Base-by-base conservation (phyloP, 2,113 vertebrate genomes). In the Marmota flaviventris region DNA sequence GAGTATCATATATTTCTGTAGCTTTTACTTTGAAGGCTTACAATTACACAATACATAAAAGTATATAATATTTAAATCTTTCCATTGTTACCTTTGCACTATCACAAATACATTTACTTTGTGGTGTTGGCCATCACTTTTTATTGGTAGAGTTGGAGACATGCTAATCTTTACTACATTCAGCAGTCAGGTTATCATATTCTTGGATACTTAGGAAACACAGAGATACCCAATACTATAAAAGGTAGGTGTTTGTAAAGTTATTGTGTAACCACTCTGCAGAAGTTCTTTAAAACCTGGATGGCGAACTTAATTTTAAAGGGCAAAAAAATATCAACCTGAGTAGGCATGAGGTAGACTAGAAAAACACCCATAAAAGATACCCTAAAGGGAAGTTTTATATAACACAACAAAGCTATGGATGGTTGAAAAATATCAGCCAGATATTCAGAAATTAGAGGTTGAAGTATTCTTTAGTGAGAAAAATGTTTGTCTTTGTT, bases 401-500 rank as follows among this genome's bases (percentile, higher is more conserved):
- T 73, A 79, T 53, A 70, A 56, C 58, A 22, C 75, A 48, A 53
- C 24, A 88, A 91, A 88, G 25, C 42, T 69, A 1, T 78, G n/a
- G 11, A 29, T 56, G 25, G 4, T 34, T 85, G 61, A 48, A 27
- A 69, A 45, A 27, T 53, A 29, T 13, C 45, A 32, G 24, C 4
- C 20, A 75, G n/a, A 76, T 48, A 58, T 56, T 81, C 45, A 77
- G 37, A 87, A 96, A 34, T 85, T 81, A 87, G n/a, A 34, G 17
- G 2, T 22, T 70, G 3, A 48, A 17, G 8, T 78, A 34, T 45
- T 94, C 45, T 81, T 83, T 39, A 56, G 5, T 70, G 32, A 95
- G 65, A 18, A 67, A 78, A 95, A 84, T 17, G 27, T 32, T 29
- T 29, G 16, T 85, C 63, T 72, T 94, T 96, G 14, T 85, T 89